Evolutionary conservation across 2,888 invertebrate genomes (phyloP), one percentile per base, ranked within the genome.

Genomic region (Escarpia spicata): DNA sequence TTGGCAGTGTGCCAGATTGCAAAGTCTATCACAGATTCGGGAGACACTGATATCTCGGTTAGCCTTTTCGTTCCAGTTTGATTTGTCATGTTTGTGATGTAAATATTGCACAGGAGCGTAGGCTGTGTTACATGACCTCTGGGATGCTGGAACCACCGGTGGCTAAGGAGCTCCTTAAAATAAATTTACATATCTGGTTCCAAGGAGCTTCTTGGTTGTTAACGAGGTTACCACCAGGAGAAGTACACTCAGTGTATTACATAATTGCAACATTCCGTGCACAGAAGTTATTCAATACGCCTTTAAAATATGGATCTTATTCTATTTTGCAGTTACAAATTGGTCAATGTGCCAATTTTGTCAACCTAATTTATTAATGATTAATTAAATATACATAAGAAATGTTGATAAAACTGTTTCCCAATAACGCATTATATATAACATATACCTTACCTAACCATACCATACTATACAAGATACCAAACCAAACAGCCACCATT

Each of bases 21-120:
- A 26, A n/a, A 19, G 75, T n/a, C 75, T 75, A 26, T 75, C 75
- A 26, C 6, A 4, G 75, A 75, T 75, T 75, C 75, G 15, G 75
- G 26, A 75, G n/a, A 75, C 26, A 75, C 75, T 26, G 75, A 75
- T 75, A 75, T 26, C 1, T n/a, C 6, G 75, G n/a, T n/a, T 75
- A 26, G 75, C 75, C 75, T 75, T 75, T 75, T 75, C 52, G 75
- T 26, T 75, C 19, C 75, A 75, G 26, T 26, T 15, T 75, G 75
- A 75, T 75, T 75, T 75, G 75, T 75, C 75, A 75, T 75, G 26
- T 75, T 75, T 75, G 75, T 26, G 75, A 75, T 75, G 75, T 75
- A 75, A 75, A 75, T 26, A 75, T 75, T 26, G 19, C 19, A 75
- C 75, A 75, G 12, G 19, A 75, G 26, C 19, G 26, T n/a, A 26